A percentile compares a stretch with the other conserved stretches of the same genome.
Evolutionary conservation across 2,888 invertebrate species (phyloP).

Genomic region (Aelia acuminata): DNA sequence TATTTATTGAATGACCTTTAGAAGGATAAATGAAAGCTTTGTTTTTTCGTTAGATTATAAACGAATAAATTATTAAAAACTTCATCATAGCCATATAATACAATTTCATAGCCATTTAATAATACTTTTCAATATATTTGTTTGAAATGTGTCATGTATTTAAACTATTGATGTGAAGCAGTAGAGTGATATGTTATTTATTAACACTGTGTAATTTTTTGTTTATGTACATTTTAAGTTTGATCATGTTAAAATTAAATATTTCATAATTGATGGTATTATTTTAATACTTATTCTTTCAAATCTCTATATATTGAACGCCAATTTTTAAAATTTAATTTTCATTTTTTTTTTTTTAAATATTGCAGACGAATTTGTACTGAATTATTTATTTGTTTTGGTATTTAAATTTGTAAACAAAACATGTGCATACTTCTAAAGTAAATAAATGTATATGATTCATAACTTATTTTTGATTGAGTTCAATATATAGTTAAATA

Average conservation of each 20-base stretch:
- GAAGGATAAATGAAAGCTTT: neutral
- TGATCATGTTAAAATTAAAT: neutral
- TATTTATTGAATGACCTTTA: neutral
- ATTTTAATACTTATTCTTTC: neutral
- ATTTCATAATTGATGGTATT: neutral
- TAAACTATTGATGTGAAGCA: neutral
- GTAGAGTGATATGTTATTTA: neutral
- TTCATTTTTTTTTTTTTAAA: too few species aligned
- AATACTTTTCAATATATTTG: neutral
- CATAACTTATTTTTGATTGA: neutral
- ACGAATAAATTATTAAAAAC: neutral
- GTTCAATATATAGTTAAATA: neutral
- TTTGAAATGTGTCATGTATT: neutral
- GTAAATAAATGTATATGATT: neutral
- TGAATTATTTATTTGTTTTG: neutral
- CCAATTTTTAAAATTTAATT: too few species aligned
- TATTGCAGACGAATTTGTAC: too few species aligned
- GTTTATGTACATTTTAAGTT: neutral
- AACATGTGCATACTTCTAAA: neutral
- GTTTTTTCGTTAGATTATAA: neutral
- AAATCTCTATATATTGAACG: neutral
- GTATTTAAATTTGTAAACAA: neutral
- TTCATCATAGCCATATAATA: neutral
- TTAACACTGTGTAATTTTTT: neutral
- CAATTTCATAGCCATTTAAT: conserved; percentile 35